phyloP scores from a whole-genome alignment of 2,888 invertebrate species.

The Chironomus riparius region DNA sequence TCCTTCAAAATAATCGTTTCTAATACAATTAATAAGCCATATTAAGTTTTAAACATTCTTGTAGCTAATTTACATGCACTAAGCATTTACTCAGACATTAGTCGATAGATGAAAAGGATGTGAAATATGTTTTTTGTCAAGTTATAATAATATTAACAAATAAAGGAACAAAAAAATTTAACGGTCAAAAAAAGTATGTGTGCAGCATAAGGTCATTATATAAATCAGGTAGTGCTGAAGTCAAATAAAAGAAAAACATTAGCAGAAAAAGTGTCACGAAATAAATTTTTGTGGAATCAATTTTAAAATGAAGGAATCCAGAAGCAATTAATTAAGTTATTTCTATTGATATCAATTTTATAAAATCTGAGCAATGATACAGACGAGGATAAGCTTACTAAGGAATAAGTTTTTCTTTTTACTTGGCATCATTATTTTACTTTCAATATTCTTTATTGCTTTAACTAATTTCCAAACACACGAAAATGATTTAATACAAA shows the following conservation, averaged over 20 bases:
- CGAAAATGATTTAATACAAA: not conserved
- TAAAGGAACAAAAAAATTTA: not conserved
- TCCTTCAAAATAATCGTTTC: not conserved
- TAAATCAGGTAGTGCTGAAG: not conserved
- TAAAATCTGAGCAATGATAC: not conserved
- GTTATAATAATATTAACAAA: not conserved
- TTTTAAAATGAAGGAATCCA: not conserved
- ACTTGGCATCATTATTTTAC: slow-evolving; percentile 10
- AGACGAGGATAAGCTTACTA: slow-evolving; percentile 11
- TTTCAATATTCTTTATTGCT: slow-evolving; percentile 9
- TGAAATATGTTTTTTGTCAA: no score
- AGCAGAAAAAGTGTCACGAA: not conserved
- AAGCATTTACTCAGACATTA: no score
- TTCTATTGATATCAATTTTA: not conserved
- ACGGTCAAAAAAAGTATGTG: not conserved
- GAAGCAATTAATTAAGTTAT: not conserved
- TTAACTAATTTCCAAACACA: slow-evolving; percentile 9
- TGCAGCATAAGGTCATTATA: no score
- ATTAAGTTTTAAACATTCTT: not conserved
- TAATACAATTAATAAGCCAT: not conserved
- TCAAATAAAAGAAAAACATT: slow-evolving; percentile 4
- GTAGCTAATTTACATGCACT: not conserved
- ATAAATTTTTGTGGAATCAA: not conserved
- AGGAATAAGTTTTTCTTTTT: slow-evolving; percentile 24
- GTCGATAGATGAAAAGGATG: no score